These are phyloP conservation scores for Elanus axillaris DNA, from an alignment of 2,113 vertebrate species.

Conservation along the genomic window DNA sequence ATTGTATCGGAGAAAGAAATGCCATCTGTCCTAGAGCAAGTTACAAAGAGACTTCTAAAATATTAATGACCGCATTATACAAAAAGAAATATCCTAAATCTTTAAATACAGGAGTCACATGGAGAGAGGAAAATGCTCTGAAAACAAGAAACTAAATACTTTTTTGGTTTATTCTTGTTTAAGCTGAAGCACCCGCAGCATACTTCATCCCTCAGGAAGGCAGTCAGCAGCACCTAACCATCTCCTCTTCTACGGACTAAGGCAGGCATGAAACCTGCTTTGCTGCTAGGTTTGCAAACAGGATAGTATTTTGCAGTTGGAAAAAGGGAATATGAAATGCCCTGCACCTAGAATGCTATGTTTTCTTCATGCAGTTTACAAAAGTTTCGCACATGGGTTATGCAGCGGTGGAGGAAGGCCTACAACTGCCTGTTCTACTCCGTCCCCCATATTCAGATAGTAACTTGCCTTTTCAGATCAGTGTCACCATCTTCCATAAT, in stretches of 20 bases:
- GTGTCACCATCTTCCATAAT: neutral
- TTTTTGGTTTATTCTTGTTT: neutral
- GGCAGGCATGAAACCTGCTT: neutral
- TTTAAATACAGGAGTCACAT: neutral
- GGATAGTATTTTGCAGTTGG: neutral
- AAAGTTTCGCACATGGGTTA: neutral
- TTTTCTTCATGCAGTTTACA: neutral
- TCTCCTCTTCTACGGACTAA: neutral
- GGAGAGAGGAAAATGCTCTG: neutral
- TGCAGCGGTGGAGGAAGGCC: neutral
- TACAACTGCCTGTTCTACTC: neutral
- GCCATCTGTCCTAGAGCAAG: slow-evolving; percentile 3
- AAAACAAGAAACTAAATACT: neutral
- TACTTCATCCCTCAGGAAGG: neutral
- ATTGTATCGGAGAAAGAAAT: neutral
- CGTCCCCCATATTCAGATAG: neutral
- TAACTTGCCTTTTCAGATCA: neutral
- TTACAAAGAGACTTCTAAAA: slow-evolving; percentile 30
- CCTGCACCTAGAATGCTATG: neutral
- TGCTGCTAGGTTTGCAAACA: neutral
- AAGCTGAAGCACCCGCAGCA: neutral
- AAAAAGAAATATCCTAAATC: neutral
- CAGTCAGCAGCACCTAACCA: neutral
- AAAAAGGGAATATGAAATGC: neutral
- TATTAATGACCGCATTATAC: neutral